Evolutionary conservation across 2,888 invertebrate species (phyloP), one percentile per base, ranked within the genome.

Genomic region (Glaucopsyche alexis): DNA sequence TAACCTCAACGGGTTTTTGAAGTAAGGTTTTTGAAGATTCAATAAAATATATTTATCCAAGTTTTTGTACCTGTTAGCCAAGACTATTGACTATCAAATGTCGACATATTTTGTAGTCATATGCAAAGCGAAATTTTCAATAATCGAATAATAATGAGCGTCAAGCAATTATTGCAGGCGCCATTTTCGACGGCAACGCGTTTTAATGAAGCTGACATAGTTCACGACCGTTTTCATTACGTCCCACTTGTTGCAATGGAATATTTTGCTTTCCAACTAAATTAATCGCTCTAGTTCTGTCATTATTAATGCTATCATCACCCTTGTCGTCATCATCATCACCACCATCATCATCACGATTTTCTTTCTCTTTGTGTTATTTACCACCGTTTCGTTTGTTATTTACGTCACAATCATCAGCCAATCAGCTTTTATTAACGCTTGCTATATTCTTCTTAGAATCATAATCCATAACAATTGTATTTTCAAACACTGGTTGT

Each of bases 241-340:
- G 42, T 42, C n/a, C 40, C 60, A 60, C 42, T 66, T 66, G 66
- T n/a, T 66, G 66, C 42, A 42, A n/a, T 66, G 42, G 42, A 42
- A 42, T 66, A 66, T 66, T 40, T 42, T 42, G 66, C 66, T 40
- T 60, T 60, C 66, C 14, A 16, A n/a, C 42, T 66, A 40, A 66
- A 66, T 66, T 40, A 14, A 66, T 66, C 16, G 66, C 40, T 42
- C 66, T 13, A 66, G 66, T 66, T 66, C 60, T 29, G 60, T 60
- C 60, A 60, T 60, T 60, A 60, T 60, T 38, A 14, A 60, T 38
- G 60, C 60, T 60, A 60, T 60, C 29, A 60, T 60, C 60, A 38
- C 60, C 60, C 60, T 13, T 60, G 60, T 60, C 29, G 16, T 60
- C 60, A 60, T 60, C 29, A 60, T 38, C 13, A 1, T 14, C 13